Conservation (phyloP, 2,797 vertebrate genomes). For the Spheniscus humboldti region DNA sequence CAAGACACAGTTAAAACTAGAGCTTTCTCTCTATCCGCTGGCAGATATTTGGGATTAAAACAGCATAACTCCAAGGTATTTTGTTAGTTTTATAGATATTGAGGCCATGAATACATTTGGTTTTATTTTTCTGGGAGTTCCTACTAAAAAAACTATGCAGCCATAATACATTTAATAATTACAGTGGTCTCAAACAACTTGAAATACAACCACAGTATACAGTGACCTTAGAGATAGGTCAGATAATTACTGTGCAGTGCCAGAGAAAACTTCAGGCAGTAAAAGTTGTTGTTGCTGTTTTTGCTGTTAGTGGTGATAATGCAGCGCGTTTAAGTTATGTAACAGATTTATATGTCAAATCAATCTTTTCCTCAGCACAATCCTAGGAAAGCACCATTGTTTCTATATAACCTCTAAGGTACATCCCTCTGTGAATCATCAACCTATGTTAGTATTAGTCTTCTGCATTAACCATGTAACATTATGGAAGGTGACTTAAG, state of each 20-base stretch:
- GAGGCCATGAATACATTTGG: not conserved
- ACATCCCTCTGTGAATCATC: not conserved
- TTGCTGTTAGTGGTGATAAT: constrained; percentile 2
- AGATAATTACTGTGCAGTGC: constrained; percentile 4
- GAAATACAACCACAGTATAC: not conserved
- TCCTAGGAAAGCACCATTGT: not conserved
- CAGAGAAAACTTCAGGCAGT: not conserved
- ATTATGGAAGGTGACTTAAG: not conserved
- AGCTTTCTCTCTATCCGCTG: constrained; percentile 13
- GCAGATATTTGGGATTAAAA: not conserved
- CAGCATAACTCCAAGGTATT: not conserved
- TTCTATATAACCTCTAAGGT: not conserved
- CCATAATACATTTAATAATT: not conserved
- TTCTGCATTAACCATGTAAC: not conserved
- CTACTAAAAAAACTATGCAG: not conserved
- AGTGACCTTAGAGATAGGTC: not conserved
- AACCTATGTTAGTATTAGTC: not conserved
- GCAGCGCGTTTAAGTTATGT: not conserved
- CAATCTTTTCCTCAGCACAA: constrained; percentile 9
- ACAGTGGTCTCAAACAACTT: not conserved
- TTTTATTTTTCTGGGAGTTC: not conserved
- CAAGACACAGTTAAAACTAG: constrained; percentile 23
- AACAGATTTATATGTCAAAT: not conserved
- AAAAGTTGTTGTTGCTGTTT: not conserved
- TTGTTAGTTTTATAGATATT: not conserved